Evolutionary conservation across 1,140 invertebrate species (phyloP).

Genomic region (Wasmannia auropunctata): DNA sequence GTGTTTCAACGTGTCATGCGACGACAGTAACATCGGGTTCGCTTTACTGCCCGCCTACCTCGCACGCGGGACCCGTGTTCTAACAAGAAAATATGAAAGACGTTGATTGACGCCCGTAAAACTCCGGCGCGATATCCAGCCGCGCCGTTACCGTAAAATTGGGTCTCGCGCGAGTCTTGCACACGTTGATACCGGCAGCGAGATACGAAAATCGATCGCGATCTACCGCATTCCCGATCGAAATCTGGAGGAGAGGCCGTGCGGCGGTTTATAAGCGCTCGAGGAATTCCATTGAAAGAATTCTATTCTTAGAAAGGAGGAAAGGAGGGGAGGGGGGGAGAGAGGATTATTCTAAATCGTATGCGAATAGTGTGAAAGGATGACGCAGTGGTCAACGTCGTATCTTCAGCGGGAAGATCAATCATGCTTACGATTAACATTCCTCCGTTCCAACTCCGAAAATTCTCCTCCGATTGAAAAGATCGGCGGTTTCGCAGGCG

Average conservation of each 20-base stretch:
- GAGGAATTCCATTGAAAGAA: neutral
- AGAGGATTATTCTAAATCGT: neutral
- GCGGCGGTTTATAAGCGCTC: neutral
- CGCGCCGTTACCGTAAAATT: conserved; percentile 57
- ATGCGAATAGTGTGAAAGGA: neutral
- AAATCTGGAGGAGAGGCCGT: neutral
- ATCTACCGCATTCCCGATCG: neutral
- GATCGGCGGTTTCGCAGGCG: neutral
- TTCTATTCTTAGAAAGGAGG: neutral
- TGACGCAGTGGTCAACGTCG: neutral
- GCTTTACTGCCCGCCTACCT: conserved; percentile 39
- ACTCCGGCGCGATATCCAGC: conserved; percentile 21
- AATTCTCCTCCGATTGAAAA: neutral
- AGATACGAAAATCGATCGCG: conserved; percentile 19
- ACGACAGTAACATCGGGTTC: conserved; percentile 45
- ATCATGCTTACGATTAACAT: neutral
- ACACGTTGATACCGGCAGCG: neutral
- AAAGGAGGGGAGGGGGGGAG: too few relatives aligned
- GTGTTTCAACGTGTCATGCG: conserved; percentile 37
- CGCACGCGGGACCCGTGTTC: conserved; percentile 5
- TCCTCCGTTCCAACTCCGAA: neutral
- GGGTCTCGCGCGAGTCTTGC: conserved; percentile 40
- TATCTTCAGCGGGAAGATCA: neutral
- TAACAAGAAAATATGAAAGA: conserved; percentile 56
- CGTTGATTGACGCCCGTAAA: conserved; percentile 55